Percentiles rank a stretch among this genome's conserved stretches.
Conservation (phyloP, 2,888 invertebrate genomes). For the Hydroisotoma schaefferi region DNA sequence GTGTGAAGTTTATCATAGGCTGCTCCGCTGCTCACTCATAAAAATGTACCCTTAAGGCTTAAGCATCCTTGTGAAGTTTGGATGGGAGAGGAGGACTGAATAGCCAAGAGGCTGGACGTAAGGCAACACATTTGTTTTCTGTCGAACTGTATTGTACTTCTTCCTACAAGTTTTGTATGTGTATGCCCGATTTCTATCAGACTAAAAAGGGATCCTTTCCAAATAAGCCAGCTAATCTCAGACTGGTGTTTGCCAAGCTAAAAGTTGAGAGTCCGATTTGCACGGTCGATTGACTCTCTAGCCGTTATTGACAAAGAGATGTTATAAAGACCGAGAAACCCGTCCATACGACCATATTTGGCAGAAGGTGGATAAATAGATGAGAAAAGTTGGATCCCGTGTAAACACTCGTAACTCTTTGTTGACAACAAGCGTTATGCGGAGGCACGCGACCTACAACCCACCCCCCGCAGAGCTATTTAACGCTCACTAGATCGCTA, state of each 20-base stretch:
- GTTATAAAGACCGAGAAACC: background rate
- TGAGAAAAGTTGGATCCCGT: constrained; percentile 25
- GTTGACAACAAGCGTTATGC: constrained; percentile 23
- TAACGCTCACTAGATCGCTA: constrained; percentile 10
- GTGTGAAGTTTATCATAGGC: too few relatives aligned
- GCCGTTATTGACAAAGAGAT: constrained; percentile 5
- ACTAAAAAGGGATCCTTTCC: background rate
- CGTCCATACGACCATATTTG: background rate
- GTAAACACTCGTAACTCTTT: constrained; percentile 33
- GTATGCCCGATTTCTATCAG: too few relatives aligned
- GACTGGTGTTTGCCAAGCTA: constrained; percentile 22
- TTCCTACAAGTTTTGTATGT: too few relatives aligned
- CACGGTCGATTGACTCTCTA: constrained; percentile 13
- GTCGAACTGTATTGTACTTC: too few relatives aligned
- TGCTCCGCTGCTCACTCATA: too few relatives aligned
- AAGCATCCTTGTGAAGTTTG: too few relatives aligned
- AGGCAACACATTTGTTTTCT: too few relatives aligned
- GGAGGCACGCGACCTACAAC: constrained; percentile 31
- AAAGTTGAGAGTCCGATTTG: constrained; percentile 19
- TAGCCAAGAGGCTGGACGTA: background rate
- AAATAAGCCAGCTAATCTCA: constrained; percentile 7
- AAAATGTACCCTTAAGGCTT: background rate
- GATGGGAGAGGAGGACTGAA: background rate
- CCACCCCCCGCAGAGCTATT: constrained; percentile 36
- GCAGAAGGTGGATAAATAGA: constrained; percentile 3